These are phyloP conservation scores for Phanerotoma sp. DNA, from an alignment of 2,888 invertebrate genomes.

Conservation along the genomic window DNA sequence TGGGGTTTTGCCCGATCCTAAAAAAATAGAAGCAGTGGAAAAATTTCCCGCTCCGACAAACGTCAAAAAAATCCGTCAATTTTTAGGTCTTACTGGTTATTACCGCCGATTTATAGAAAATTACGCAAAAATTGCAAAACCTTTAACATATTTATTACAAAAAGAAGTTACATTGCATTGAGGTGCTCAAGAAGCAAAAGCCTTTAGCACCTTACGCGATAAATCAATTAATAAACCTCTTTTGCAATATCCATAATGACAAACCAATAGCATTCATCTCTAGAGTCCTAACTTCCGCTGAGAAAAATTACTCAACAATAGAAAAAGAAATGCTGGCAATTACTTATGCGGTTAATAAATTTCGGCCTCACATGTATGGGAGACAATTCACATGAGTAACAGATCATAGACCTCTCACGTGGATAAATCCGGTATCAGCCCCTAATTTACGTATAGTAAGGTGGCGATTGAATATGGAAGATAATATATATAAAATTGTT, in stretches of 20 bases:
- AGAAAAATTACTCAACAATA: slow-evolving; percentile 23
- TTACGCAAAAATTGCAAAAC: too few relatives aligned
- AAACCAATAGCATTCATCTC: slow-evolving; percentile 7
- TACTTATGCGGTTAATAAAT: slow-evolving; percentile 17
- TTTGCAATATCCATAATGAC: background rate
- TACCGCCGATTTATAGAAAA: too few relatives aligned
- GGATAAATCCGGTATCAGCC: background rate
- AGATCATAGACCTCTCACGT: background rate
- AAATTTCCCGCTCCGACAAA: background rate
- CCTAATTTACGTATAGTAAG: background rate
- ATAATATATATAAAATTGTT: too few relatives aligned
- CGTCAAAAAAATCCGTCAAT: too few relatives aligned
- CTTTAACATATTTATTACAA: too few relatives aligned
- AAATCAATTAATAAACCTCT: too few relatives aligned
- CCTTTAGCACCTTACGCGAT: too few relatives aligned
- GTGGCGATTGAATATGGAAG: background rate
- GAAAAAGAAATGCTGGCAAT: slow-evolving; percentile 26
- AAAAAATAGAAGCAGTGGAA: background rate
- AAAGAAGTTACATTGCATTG: too few relatives aligned
- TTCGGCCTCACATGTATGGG: too few relatives aligned
- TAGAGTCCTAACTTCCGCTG: slow-evolving; percentile 19
- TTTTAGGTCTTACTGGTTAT: background rate
- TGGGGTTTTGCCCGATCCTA: too few relatives aligned
- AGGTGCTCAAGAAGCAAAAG: too few relatives aligned
- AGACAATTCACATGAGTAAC: background rate